phyloP scores from a whole-genome alignment of 2,113 vertebrate genomes.

The Paraplagusia blochii region DNA sequence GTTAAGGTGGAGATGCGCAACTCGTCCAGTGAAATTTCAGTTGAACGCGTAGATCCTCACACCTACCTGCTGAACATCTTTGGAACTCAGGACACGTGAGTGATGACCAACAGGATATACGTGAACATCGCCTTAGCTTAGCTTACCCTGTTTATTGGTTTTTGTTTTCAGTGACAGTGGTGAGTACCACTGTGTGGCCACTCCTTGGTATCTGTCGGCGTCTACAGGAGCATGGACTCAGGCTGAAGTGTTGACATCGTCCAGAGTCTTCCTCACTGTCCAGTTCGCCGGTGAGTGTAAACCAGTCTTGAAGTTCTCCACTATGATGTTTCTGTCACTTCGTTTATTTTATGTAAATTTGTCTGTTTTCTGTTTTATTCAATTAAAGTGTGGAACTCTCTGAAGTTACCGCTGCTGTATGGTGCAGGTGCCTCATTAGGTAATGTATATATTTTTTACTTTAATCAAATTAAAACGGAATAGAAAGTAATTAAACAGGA shows the following conservation, averaged over 20 bases:
- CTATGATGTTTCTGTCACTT: background rate
- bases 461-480: no score
- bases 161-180: conserved; percentile 77
- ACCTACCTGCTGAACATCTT: conserved; percentile 83
- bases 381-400: conserved; percentile 86
- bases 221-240: conserved; percentile 82
- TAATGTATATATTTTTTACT: conserved; percentile 25
- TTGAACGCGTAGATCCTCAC: conserved; percentile 79
- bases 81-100: conserved; percentile 78
- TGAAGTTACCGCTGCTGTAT: conserved; percentile 90
- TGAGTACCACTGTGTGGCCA: conserved; percentile 86
- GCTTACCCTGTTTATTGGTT: background rate
- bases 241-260: conserved; percentile 79
- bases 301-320: background rate
- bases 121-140: background rate
- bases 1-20: conserved; percentile 78
- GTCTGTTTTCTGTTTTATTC: background rate
- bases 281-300: conserved; percentile 85
- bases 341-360: no score
- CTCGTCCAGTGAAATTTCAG: conserved; percentile 83
- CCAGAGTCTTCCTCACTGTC: conserved; percentile 83
- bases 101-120: background rate
- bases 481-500: no score
- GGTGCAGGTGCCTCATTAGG: conserved; percentile 81
- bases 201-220: conserved; percentile 83